These are phyloP conservation scores for Coleophora flavipennella DNA, from an alignment of 2,888 invertebrate species.

Conservation along the genomic window DNA sequence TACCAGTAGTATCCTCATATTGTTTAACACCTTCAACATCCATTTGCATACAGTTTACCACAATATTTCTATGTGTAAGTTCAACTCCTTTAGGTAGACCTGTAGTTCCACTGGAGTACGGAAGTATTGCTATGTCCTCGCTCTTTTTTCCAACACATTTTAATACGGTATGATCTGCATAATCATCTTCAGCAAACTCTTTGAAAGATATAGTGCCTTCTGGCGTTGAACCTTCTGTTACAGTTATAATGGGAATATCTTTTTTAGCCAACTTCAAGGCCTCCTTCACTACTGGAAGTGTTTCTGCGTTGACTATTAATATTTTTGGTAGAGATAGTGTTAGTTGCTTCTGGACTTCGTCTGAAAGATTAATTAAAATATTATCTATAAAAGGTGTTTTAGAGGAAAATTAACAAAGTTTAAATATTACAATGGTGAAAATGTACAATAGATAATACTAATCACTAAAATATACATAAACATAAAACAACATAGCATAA, in stretches of 20 bases:
- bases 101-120: conserved; percentile 90
- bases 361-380: conserved; percentile 49
- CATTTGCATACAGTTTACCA: conserved; percentile 59
- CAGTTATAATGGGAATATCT: conserved; percentile 62
- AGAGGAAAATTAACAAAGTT: too few species aligned
- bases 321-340: conserved; percentile 72
- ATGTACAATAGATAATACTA: too few species aligned
- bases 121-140: conserved; percentile 77
- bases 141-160: conserved; percentile 42
- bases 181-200: conserved; percentile 64
- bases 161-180: conserved; percentile 59
- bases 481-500: too few species aligned
- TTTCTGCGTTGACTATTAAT: conserved; percentile 70
- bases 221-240: conserved; percentile 38
- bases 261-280: conserved; percentile 55
- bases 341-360: conserved; percentile 79
- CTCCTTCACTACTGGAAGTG: conserved; percentile 54
- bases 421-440: too few species aligned
- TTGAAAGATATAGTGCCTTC: conserved; percentile 72
- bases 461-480: too few species aligned
- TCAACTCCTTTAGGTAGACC: conserved; percentile 85
- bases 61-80: conserved; percentile 72
- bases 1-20: conserved; percentile 43
- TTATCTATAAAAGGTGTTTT: too few species aligned
- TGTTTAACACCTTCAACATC: conserved; percentile 31